Conservation (phyloP, 2,113 vertebrate species). For the Aptenodytes patagonicus region DNA sequence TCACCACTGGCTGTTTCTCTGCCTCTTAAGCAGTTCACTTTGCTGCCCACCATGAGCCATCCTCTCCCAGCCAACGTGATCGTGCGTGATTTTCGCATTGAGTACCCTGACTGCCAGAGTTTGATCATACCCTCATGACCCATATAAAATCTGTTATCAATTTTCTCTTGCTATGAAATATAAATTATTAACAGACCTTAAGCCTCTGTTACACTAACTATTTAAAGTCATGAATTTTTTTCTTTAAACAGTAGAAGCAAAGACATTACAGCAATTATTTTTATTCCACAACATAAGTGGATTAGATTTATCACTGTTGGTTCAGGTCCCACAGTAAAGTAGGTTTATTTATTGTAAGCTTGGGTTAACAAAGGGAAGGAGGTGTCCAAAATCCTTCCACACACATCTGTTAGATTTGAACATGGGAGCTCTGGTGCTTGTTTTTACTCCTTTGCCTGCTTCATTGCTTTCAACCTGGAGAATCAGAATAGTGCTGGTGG, state of each 20-base stretch:
- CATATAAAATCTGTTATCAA: constrained; percentile 11
- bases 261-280: constrained; percentile 11
- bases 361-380: constrained; percentile 8
- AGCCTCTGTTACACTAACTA: background rate
- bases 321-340: constrained; percentile 27
- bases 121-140: background rate
- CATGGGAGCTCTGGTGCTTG: background rate
- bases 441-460: background rate
- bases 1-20: background rate
- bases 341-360: constrained; percentile 26
- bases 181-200: constrained; percentile 22
- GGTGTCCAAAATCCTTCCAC: background rate
- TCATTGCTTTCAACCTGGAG: background rate
- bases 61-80: background rate
- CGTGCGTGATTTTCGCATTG: background rate
- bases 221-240: background rate
- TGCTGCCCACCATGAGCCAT: background rate
- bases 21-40: background rate
- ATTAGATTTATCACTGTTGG: constrained; percentile 50
- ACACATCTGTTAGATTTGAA: background rate
- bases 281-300: background rate
- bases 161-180: background rate
- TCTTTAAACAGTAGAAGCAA: constrained; percentile 7
- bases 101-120: background rate
- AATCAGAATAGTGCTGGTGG: background rate